Conservation (phyloP, 2,113 vertebrate species). For the Trogon melanurus region DNA sequence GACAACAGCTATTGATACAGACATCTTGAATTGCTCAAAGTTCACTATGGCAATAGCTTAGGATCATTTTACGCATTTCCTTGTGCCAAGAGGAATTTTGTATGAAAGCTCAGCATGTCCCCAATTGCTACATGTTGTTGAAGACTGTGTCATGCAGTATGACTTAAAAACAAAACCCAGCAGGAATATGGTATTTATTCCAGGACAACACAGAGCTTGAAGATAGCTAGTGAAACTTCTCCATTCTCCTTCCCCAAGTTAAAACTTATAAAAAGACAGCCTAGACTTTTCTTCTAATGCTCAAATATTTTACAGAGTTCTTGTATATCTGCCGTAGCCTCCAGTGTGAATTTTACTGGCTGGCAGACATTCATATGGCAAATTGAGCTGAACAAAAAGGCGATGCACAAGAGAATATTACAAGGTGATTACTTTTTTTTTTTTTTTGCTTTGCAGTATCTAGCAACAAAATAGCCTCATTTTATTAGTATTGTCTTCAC, state of each 20-base stretch:
- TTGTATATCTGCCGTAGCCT: neutral
- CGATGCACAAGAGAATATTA: neutral
- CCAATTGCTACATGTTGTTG: neutral
- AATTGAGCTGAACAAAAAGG: neutral
- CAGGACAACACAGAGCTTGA: neutral
- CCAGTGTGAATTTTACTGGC: neutral
- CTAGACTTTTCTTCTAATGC: neutral
- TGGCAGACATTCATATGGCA: neutral
- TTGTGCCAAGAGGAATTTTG: neutral
- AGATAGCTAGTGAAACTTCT: neutral
- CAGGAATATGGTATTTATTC: neutral
- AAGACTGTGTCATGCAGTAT: neutral
- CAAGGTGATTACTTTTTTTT: neutral
- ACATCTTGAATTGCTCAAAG: neutral
- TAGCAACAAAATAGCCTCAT: neutral
- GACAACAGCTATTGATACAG: neutral
- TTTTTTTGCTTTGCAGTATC: neutral
- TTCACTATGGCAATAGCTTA: neutral
- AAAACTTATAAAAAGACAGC: neutral
- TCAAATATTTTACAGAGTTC: neutral
- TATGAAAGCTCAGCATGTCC: neutral
- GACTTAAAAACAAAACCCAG: neutral
- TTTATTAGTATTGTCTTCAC: neutral
- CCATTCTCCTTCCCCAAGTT: neutral
- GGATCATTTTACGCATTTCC: neutral